Conservation (phyloP, 2,797 vertebrate species). For the Oreonectes daqikongensis region DNA sequence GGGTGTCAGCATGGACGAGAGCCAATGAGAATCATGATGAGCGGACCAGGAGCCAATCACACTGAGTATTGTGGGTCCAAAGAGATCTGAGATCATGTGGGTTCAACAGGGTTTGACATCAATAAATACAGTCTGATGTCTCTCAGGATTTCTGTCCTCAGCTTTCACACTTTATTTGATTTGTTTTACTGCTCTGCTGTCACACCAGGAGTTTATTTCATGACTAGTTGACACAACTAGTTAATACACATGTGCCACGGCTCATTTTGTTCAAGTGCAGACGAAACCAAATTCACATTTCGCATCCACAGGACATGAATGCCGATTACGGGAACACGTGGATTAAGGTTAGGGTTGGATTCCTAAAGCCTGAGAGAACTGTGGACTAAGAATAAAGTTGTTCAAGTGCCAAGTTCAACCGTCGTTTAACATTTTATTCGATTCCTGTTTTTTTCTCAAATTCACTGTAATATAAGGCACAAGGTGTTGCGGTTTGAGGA, state of each 20-base stretch:
- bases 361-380: too few relatives aligned
- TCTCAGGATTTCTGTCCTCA: too few relatives aligned
- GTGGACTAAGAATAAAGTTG: constrained; percentile 49
- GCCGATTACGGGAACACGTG: not conserved
- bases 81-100: not conserved
- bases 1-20: constrained; percentile 72
- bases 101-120: not conserved
- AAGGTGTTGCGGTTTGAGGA: too few relatives aligned
- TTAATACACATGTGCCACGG: too few relatives aligned
- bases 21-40: constrained; percentile 61
- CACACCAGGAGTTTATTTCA: too few relatives aligned
- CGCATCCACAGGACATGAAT: not conserved
- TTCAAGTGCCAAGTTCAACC: constrained; percentile 50
- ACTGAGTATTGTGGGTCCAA: not conserved
- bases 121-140: not conserved
- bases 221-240: too few relatives aligned
- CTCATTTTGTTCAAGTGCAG: not conserved
- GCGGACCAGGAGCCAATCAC: constrained; percentile 4
- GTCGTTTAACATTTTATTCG: constrained; percentile 53
- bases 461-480: too few relatives aligned
- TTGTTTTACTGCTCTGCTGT: not conserved
- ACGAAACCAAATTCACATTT: not conserved
- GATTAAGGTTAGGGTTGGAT: too few relatives aligned
- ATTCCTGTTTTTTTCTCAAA: too few relatives aligned
- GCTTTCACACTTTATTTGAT: constrained; percentile 32